Percentiles rank a stretch among this genome's conserved stretches.
phyloP scores from a whole-genome alignment of 1,140 invertebrate genomes.

The Drosophila parvula region DNA sequence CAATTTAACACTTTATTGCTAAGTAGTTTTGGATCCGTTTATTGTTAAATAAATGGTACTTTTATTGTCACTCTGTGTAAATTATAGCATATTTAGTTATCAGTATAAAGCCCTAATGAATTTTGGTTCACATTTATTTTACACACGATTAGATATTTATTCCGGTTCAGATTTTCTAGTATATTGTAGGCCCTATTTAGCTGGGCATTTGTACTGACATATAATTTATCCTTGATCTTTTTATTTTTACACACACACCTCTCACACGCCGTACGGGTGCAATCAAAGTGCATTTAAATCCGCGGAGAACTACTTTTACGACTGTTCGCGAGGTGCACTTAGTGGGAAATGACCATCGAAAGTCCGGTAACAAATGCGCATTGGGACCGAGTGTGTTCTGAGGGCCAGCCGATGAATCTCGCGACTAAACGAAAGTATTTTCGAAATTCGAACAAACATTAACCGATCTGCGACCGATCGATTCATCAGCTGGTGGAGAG shows the following conservation, averaged over 20 bases:
- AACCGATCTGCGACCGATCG: slow-evolving; percentile 3
- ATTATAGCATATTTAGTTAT: background rate
- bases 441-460: slow-evolving; percentile 39
- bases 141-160: background rate
- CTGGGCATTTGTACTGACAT: slow-evolving; percentile 4
- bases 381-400: slow-evolving; percentile 10
- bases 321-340: slow-evolving; percentile 29
- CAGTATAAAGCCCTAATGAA: background rate
- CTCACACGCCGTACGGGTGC: background rate
- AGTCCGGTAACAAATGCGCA: slow-evolving; percentile 33
- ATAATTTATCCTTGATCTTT: background rate
- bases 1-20: background rate
- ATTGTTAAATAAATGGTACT: background rate
- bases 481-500: slow-evolving; percentile 32
- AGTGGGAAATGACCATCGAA: slow-evolving; percentile 45
- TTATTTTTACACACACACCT: slow-evolving; percentile 7
- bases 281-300: slow-evolving; percentile 1
- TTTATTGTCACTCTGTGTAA: background rate
- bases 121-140: background rate
- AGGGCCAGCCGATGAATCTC: slow-evolving; percentile 34
- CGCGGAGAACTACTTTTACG: slow-evolving; percentile 23
- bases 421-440: slow-evolving; percentile 53
- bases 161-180: background rate
- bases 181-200: background rate
- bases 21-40: background rate